Base-by-base conservation (phyloP, 1,140 invertebrate genomes). In the Caenorhabditis brenneri region DNA sequence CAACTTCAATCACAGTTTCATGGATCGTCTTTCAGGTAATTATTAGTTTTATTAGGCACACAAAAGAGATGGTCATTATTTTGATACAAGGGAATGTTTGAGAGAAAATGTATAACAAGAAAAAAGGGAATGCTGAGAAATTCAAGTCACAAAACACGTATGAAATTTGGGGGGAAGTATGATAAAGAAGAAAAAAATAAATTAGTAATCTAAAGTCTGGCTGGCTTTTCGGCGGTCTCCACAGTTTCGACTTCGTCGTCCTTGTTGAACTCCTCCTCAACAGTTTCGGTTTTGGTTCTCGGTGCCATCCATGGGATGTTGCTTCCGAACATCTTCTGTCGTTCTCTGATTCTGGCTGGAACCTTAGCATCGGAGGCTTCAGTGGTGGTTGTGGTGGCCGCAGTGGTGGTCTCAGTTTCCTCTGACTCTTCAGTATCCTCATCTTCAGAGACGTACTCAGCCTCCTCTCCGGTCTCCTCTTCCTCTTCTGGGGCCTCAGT, bases 261-360 rank as follows among this genome's bases (percentile, higher is more conserved):
- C n/a, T 83, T 65, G 79, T 79, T 88, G 84, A 88, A 88, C 48
- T 88, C 87, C 39, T 88, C 81, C 39, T 83, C 82, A 29, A 29
- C 69, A 29, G 39, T 12, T 1, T 65, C 51, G 24, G 82, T 74
- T 24, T 87, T 78, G 24, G 83, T 27, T 27, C 58, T 82, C 9
- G 53, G 19, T 22, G 60, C 49, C 69, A 81, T 84, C 48, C 79
- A 79, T 42, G 60, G 84, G n/a, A 46, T 27, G 3, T 53, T 53
- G 49, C 27, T 39, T 79, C 31, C 27, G 19, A 82, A 74, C 79
- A 82, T 53, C 19, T 51, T 78, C 24, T 74, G 51, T 3, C 83
- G 84, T 22, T 86, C 83, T 9, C 58, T n/a, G 42, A 86, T 84
- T 80, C 84, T 49, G 15, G 85, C 53, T 33, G 85, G 85, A 22